A percentile compares a stretch with the other conserved stretches of the same genome.
phyloP scores from a whole-genome alignment of 23 tunicate genomes.

The Styela clava region DNA sequence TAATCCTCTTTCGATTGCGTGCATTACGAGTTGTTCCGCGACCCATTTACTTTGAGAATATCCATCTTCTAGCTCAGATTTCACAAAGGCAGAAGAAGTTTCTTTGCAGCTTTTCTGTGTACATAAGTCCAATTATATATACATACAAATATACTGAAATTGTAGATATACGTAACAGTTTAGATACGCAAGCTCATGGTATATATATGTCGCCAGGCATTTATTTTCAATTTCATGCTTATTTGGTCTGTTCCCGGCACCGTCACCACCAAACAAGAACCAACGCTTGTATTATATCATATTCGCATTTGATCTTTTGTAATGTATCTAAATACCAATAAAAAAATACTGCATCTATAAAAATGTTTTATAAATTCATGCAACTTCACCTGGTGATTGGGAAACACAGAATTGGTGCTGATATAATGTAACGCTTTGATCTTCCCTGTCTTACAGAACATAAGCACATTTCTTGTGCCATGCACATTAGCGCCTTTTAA shows the following conservation, averaged over 20 bases:
- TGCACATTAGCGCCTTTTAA: conserved; percentile 85
- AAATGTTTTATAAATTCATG: too few relatives aligned
- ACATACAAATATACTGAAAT: not conserved
- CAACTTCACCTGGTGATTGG: conserved; percentile 52
- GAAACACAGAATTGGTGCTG: conserved; percentile 90
- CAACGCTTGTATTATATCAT: too few relatives aligned
- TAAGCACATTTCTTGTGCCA: conserved; percentile 71
- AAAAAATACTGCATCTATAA: too few relatives aligned
- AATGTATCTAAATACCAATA: too few relatives aligned
- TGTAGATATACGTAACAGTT: too few relatives aligned
- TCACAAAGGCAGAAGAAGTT: conserved; percentile 23
- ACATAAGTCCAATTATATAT: conserved; percentile 3
- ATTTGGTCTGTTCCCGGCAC: too few relatives aligned
- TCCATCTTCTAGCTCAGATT: conserved; percentile 30
- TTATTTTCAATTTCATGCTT: too few relatives aligned
- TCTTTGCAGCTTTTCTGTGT: conserved; percentile 63
- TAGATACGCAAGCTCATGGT: too few relatives aligned
- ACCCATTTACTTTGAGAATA: conserved; percentile 92
- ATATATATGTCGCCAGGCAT: too few relatives aligned
- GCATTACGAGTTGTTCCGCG: conserved; percentile 64
- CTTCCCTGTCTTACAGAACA: conserved; percentile 68
- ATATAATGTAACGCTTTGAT: conserved; percentile 88
- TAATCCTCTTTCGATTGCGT: conserved; percentile 57
- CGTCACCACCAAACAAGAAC: too few relatives aligned
- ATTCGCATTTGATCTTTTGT: too few relatives aligned